Conservation (phyloP, 2,797 vertebrate genomes). For the Micropoecilia bifurca region DNA sequence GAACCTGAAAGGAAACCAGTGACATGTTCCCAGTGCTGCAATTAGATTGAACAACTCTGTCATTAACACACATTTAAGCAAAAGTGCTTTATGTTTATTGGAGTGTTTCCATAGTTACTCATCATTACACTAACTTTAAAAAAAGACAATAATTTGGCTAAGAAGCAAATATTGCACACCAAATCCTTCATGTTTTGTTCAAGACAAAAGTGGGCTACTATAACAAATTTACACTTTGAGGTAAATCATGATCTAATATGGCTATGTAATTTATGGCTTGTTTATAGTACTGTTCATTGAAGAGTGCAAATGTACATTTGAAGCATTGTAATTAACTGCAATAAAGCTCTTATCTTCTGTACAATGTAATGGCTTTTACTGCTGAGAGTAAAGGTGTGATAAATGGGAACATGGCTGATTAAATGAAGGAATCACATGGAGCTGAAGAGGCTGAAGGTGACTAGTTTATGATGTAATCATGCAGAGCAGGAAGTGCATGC, state of each 20-base stretch:
- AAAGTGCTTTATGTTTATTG: constrained; percentile 61
- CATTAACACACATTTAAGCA: constrained; percentile 42
- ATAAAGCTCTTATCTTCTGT: constrained; percentile 52
- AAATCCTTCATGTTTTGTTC: constrained; percentile 51
- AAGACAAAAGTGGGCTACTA: constrained; percentile 21
- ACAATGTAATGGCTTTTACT: constrained; percentile 27
- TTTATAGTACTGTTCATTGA: constrained; percentile 48
- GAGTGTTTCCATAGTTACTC: constrained; percentile 46
- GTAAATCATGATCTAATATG: constrained; percentile 58
- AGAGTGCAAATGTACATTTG: constrained; percentile 46
- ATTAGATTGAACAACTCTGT: neutral
- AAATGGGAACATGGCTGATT: constrained; percentile 22
- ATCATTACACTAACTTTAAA: constrained; percentile 42
- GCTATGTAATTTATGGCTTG: constrained; percentile 67
- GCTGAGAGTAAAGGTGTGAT: constrained; percentile 20
- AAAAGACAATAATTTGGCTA: constrained; percentile 34
- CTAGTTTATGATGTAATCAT: constrained; percentile 29
- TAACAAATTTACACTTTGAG: constrained; percentile 46
- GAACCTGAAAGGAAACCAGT: constrained; percentile 28
- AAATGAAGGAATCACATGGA: constrained; percentile 18
- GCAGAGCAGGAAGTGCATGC: constrained; percentile 10
- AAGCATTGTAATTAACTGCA: constrained; percentile 24
- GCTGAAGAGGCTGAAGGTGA: neutral
- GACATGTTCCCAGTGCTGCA: neutral
- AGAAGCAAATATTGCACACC: constrained; percentile 67